These are phyloP conservation scores for Zaprionus gabonicus DNA, from an alignment of 1,140 invertebrate species.

Conservation along the genomic window DNA sequence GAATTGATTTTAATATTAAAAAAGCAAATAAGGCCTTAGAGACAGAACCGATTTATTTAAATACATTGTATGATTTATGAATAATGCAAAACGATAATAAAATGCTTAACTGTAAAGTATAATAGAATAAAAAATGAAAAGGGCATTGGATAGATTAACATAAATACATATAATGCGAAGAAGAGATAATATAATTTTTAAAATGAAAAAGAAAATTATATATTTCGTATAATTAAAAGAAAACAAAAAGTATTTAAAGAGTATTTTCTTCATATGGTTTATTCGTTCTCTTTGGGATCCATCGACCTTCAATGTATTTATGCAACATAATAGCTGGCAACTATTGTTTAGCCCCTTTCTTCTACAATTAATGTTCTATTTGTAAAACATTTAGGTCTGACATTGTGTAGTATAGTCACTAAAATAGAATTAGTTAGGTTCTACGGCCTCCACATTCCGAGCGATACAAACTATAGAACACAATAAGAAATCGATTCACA, in stretches of 20 bases:
- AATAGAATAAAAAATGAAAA: not conserved
- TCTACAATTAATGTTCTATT: not conserved
- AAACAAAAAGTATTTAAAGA: not conserved
- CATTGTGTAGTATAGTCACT: not conserved
- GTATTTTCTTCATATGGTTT: not conserved
- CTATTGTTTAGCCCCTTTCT: not conserved
- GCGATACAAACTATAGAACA: not conserved
- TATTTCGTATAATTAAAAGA: too few species aligned
- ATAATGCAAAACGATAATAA: not conserved
- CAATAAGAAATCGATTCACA: conserved; percentile 45
- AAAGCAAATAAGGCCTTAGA: not conserved
- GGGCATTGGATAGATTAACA: too few species aligned
- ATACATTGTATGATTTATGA: not conserved
- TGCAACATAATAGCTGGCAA: too few species aligned
- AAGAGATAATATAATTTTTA: too few species aligned
- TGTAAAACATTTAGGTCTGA: not conserved
- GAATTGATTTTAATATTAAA: conserved; percentile 18
- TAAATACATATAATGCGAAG: too few species aligned
- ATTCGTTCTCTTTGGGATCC: not conserved
- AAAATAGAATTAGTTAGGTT: conserved; percentile 43
- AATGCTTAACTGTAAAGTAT: not conserved
- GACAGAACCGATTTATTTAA: not conserved
- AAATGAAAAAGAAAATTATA: too few species aligned
- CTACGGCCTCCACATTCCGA: conserved; percentile 32
- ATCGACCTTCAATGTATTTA: not conserved